phyloP scores from a whole-genome alignment of 2,797 vertebrate species.

The Oreonectes daqikongensis region DNA sequence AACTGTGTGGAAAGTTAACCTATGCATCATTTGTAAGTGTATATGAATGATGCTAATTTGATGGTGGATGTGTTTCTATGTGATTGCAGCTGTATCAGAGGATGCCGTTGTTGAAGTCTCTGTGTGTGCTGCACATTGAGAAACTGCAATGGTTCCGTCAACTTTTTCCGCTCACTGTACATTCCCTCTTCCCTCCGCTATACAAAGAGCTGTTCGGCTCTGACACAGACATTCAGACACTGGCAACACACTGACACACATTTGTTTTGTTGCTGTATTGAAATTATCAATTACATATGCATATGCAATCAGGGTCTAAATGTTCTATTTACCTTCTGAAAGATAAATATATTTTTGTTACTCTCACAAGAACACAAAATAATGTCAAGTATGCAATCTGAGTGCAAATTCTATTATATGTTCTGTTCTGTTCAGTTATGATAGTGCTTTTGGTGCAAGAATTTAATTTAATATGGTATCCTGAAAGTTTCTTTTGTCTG shows the following conservation, averaged over 20 bases:
- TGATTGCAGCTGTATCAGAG: constrained; percentile 76
- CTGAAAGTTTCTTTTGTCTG: not conserved
- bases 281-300: constrained; percentile 9
- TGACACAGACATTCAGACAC: constrained; percentile 75
- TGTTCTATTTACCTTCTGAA: constrained; percentile 55
- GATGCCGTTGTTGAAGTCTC: constrained; percentile 72
- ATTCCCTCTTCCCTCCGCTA: constrained; percentile 84
- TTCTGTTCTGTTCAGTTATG: not conserved
- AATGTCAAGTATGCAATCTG: constrained; percentile 39
- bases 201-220: constrained; percentile 90
- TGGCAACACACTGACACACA: constrained; percentile 63
- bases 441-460: not conserved
- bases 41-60: not conserved
- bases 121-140: constrained; percentile 79
- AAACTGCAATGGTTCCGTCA: constrained; percentile 80
- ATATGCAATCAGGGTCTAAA: constrained; percentile 39
- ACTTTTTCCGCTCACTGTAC: constrained; percentile 74
- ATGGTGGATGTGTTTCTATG: constrained; percentile 24
- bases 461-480: not conserved
- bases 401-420: constrained; percentile 45
- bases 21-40: not conserved
- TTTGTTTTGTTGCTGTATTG: not conserved
- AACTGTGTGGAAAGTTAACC: not conserved
- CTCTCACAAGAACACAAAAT: constrained; percentile 52
- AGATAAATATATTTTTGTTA: constrained; percentile 73